Percentiles rank a stretch among this genome's conserved stretches.
Conservation (phyloP, 92 coral and sea anemone genomes). For the Parazoanthus atlanticus region DNA sequence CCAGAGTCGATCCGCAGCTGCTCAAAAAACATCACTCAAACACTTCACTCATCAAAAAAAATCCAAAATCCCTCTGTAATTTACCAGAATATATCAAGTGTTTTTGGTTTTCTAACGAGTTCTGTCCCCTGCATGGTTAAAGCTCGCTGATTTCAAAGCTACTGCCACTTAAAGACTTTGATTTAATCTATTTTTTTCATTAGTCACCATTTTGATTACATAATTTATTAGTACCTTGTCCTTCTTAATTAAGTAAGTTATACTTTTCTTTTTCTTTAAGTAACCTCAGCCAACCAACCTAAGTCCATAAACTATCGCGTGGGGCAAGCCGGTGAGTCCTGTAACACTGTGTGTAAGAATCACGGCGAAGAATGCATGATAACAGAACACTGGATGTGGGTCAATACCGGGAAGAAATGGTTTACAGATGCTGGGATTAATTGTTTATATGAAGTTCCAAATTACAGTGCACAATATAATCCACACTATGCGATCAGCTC, state of each 20-base stretch:
- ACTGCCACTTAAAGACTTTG: no score
- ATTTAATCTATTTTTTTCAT: no score
- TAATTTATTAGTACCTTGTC: no score
- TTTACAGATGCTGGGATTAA: neutral
- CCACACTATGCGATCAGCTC: neutral
- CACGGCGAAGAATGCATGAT: conserved; percentile 12
- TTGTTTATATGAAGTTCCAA: neutral
- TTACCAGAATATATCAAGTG: no score
- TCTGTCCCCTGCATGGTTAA: no score
- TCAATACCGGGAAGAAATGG: neutral
- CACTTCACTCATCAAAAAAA: no score
- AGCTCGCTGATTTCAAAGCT: no score
- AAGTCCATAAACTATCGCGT: neutral
- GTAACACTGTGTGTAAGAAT: neutral
- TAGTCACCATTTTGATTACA: no score
- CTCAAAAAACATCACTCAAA: no score
- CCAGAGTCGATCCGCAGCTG: no score
- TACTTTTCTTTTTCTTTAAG: conserved; percentile 17
- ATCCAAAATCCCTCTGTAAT: no score
- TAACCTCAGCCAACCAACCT: neutral
- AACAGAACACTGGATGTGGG: conserved; percentile 27
- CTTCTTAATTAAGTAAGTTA: neutral
- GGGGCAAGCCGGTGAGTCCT: neutral
- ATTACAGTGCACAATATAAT: neutral
- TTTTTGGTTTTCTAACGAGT: no score